phyloP scores from a whole-genome alignment of 2,888 invertebrate species.

The Callosobruchus maculatus region DNA sequence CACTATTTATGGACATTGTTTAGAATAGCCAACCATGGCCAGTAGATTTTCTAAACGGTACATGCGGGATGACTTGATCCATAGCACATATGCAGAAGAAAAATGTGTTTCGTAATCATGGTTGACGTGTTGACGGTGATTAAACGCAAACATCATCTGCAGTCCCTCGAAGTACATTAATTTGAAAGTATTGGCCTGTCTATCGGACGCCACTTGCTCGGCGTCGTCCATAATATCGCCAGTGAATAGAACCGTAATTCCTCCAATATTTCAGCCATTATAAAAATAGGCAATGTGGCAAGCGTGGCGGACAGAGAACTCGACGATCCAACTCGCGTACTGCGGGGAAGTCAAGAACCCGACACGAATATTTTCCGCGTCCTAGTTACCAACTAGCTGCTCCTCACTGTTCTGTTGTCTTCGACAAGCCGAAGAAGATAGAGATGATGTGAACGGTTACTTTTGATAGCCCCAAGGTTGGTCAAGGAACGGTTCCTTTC shows the following conservation, averaged over 20 bases:
- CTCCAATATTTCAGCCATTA: background rate
- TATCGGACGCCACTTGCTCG: background rate
- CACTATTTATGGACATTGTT: no score
- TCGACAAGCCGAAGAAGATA: background rate
- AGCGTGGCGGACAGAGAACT: background rate
- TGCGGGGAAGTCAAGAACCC: background rate
- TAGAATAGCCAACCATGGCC: no score
- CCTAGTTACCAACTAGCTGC: conserved; percentile 14
- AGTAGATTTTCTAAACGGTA: no score
- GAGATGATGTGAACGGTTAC: background rate
- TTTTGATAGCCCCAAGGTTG: background rate
- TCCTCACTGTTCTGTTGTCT: background rate
- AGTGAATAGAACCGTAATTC: background rate
- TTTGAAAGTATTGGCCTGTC: background rate
- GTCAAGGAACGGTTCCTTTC: no score
- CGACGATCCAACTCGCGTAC: background rate
- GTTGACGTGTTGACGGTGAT: background rate
- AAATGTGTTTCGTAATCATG: background rate
- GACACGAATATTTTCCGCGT: conserved; percentile 13
- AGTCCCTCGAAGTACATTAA: background rate
- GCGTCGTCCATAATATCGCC: background rate
- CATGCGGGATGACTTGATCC: no score
- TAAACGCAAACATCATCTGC: background rate
- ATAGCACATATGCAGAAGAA: background rate
- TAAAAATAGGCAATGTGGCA: background rate